Evolutionary conservation across 2,888 invertebrate genomes (phyloP), one percentile per base, ranked within the genome.

Genomic region (Melieria picta): DNA sequence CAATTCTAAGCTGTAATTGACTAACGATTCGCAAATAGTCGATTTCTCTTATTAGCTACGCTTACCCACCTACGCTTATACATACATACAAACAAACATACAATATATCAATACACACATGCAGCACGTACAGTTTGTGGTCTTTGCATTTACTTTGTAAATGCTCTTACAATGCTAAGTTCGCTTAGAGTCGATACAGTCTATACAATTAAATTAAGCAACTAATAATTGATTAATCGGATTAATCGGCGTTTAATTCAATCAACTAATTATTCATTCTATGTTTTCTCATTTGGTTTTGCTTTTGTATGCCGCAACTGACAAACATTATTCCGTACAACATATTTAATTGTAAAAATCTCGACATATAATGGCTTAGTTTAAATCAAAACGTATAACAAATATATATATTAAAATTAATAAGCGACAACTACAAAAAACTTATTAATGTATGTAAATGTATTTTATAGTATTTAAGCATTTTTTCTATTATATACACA

Each of bases 401-500:
- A 60, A 61, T 67, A 45, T 45, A 60, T 58, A 67, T 30, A 52
- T 52, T n/a, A 46, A 30, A 47, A 56, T 52, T 63, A 52, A 48
- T 11, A 52, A 43, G 52, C 50, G 45, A 64, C 11, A 55, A 30
- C 30, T 30, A 30, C 30, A 58, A 57, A 65, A 56, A 60, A 60
- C 68, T 69, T 69, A 42, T 62, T 68, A 72, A 42, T 30, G 61
- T 61, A 63, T 69, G 58, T 69, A 72, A 69, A 69, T 70, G 55
- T 73, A 73, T 73, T 73, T 73, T 57, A 7, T 73, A 73, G 66
- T 42, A 10, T n/a, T 13, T 67, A 70, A 70, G 60, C 7, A 43
- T 60, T 58, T 71, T 72, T 72, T 60, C 65, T 63, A 13, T 57
- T 68, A 71, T 72, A 74, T 72, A 67, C 67, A 55, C 50, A 72